Evolutionary conservation across 2,797 vertebrate species (phyloP), one percentile per base, ranked within the genome.

Genomic region (Stomatorhinus walkeri): DNA sequence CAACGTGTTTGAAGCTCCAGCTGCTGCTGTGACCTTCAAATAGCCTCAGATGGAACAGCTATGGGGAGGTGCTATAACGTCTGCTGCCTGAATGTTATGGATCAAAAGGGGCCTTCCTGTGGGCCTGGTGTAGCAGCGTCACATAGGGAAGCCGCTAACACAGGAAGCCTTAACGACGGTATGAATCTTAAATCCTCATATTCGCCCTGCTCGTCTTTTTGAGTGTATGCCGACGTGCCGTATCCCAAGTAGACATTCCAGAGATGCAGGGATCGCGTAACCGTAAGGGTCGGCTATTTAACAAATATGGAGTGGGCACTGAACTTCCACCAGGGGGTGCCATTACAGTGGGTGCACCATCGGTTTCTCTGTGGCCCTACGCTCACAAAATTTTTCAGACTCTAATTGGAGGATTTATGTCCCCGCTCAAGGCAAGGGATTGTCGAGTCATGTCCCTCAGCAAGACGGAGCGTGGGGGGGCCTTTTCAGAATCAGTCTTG

Each of bases 331-430:
- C 22, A 24, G 48, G 43, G 14, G 9, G 56, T 0, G 4, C 24
- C 84, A 28, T 32, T 28, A 40, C 49, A 1, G 48, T 7, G 46
- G 36, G 46, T 10, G 6, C 16, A 3, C 32, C 46, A 12, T 4
- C 19, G 54, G 16, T 32, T 86, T 32, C 36, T 22, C 54, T 9
- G 32, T 36, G 2, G 16, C 4, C 12, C 4, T 4, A 6, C 2
- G 6, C 24, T 22, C 81, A n/a, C 40, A 9, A 28, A 59, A 36
- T n/a, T 24, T 48, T 9, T 14, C 14, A 56, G 14, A 16, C n/a
- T 89, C 61, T 89, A 85, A 89, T 85, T 89, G 28, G 88, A 68
- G 19, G 59, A 86, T 89, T 86, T 43, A 86, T 16, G 9, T 8
- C 83, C 88, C 4, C n/a, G 83, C 59, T 12, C 59, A 43, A 88